Evolutionary conservation across 2,888 invertebrate species (phyloP).

Genomic region (Amblyteles armatorius): DNA sequence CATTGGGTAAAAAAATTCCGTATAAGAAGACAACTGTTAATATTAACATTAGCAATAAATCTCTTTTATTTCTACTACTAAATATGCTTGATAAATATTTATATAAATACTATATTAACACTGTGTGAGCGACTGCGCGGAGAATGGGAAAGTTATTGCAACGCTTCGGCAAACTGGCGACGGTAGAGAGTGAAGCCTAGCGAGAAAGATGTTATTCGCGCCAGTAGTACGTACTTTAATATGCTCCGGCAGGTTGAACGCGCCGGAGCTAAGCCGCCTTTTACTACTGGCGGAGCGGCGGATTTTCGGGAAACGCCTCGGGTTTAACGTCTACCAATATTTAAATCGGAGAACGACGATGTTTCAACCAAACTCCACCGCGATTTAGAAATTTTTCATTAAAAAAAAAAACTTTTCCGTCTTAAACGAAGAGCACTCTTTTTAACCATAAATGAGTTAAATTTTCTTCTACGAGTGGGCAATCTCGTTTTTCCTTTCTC

Average conservation of each 20-base stretch:
- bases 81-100: no score
- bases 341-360: constrained; percentile 28
- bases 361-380: constrained; percentile 5
- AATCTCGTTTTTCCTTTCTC: constrained; percentile 22
- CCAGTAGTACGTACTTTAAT: constrained; percentile 59
- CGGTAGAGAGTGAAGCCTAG: constrained; percentile 3
- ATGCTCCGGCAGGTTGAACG: constrained; percentile 53
- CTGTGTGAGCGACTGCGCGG: background rate
- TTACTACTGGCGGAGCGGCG: constrained; percentile 14
- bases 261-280: constrained; percentile 32
- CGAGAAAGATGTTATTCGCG: constrained; percentile 45
- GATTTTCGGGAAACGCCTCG: constrained; percentile 32
- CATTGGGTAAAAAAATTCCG: no score
- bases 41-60: no score
- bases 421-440: background rate
- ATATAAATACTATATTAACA: no score
- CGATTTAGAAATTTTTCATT: background rate
- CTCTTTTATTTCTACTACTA: no score
- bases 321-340: constrained; percentile 36
- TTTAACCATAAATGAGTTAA: constrained; percentile 1
- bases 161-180: constrained; percentile 19
- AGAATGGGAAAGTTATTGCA: constrained; percentile 33
- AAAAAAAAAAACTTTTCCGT: constrained; percentile 1
- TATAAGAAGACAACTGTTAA: no score
- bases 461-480: constrained; percentile 13